Conservation (phyloP, 35 echinoderm and acorn worm species). For the Ptychodera flava region DNA sequence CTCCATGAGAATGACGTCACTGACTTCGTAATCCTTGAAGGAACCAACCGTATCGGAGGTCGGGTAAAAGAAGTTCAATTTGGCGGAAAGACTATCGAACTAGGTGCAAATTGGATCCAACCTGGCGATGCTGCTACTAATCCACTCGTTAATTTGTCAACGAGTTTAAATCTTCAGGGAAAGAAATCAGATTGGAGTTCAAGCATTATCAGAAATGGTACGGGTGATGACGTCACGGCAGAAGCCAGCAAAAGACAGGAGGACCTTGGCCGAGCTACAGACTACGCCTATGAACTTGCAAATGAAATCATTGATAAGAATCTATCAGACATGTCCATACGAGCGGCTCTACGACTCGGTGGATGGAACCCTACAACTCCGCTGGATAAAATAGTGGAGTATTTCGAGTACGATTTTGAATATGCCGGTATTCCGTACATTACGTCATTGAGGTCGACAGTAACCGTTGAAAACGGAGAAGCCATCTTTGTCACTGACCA, state of each 20-base stretch:
- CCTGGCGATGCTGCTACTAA: conserved; percentile 10
- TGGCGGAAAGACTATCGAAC: conserved; percentile 12
- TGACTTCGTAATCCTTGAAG: conserved; percentile 49
- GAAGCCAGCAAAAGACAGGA: background rate
- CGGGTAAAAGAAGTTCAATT: conserved; percentile 35
- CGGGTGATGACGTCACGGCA: background rate
- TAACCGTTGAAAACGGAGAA: background rate
- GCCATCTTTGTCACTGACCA: conserved; percentile 30
- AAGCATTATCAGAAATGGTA: background rate
- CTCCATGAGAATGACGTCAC: conserved; percentile 23
- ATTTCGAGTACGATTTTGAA: conserved; percentile 10
- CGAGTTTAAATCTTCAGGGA: background rate
- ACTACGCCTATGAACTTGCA: background rate
- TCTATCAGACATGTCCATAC: conserved; percentile 16
- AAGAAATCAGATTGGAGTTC: background rate
- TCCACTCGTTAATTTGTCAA: background rate
- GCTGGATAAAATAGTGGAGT: conserved; percentile 12
- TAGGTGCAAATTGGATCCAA: conserved; percentile 40
- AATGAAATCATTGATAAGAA: background rate
- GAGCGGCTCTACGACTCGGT: background rate
- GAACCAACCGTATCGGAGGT: conserved; percentile 13
- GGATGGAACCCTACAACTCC: conserved; percentile 12
- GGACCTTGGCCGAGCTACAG: background rate
- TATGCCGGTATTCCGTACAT: background rate
- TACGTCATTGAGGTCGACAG: conserved; percentile 31